Evolutionary conservation across 2,797 vertebrate genomes (phyloP), one percentile per base, ranked within the genome.

Genomic region (Myotis pilosus): DNA sequence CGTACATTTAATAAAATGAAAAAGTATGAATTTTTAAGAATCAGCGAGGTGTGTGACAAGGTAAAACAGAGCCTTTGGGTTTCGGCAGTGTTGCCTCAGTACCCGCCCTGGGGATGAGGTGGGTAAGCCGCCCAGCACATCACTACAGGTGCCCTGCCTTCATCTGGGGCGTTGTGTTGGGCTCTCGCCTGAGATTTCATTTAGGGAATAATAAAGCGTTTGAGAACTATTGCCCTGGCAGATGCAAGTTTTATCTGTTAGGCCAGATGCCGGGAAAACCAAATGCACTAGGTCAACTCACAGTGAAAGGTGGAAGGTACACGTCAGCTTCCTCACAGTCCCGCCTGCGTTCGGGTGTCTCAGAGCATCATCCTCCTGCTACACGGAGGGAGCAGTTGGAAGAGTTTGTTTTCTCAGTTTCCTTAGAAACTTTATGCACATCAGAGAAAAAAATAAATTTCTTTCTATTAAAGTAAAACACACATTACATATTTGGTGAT

Each of bases 111-210:
- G 60, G 30, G 12, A 5, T 44, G 60, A 41, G 25, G n/a, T 76
- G 71, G 74, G 53, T 23, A 20, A 83, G 22, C n/a, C 17, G 2
- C 23, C 84, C 68, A 19, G 53, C 53, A 13, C 4, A 62, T 93
- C 72, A 0, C 74, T 16, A 4, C 7, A 5, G 28, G 0, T 5
- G 19, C 16, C 28, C 17, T 30, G 36, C 57, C 41, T 16, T 84
- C 15, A 19, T 55, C n/a, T 22, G 1, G 66, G 25, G 4, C 6
- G 5, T 2, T 0, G 19, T 8, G 0, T 0, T 22, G n/a, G 44
- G 47, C 57, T 33, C 79, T 64, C 55, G 20, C 72, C n/a, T 30
- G 47, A 47, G 62, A 51, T 22, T 41, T 44, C 74, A 33, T 5
- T 2, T 25, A 1, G 55, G 36, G 55, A 2, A 8, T 57, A 11